Conservation (phyloP, 1,140 invertebrate species). For the Dreissena rostriformis region DNA sequence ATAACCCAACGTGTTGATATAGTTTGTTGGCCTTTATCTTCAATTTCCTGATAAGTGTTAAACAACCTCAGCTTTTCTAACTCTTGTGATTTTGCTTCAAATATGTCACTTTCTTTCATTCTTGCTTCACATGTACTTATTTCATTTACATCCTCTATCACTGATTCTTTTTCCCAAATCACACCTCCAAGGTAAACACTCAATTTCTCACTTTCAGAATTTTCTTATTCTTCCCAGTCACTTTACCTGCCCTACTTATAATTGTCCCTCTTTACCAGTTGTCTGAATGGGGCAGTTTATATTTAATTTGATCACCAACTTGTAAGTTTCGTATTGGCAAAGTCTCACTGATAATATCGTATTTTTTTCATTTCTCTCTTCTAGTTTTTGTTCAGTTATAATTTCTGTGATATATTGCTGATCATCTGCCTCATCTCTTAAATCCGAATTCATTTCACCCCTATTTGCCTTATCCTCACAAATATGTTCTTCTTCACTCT, state of each 20-base stretch:
- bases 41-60: constrained; percentile 41
- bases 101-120: background rate
- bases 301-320: background rate
- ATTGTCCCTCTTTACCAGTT: background rate
- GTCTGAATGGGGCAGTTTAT: background rate
- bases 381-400: background rate
- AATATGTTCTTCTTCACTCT: too few relatives aligned
- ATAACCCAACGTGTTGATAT: constrained; percentile 54
- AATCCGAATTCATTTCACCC: too few relatives aligned
- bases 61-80: constrained; percentile 38
- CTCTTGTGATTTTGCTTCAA: constrained; percentile 23
- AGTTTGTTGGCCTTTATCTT: too few relatives aligned
- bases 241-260: background rate
- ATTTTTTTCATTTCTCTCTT: background rate
- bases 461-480: too few relatives aligned
- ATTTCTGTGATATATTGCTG: too few relatives aligned
- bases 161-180: background rate
- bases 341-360: too few relatives aligned
- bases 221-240: too few relatives aligned
- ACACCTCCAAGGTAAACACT: background rate
- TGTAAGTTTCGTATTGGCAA: background rate
- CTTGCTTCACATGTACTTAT: background rate
- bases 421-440: too few relatives aligned
- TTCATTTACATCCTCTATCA: background rate
- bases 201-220: background rate